Percentiles rank a stretch among this genome's conserved stretches.
Evolutionary conservation across 2,113 vertebrate genomes (phyloP).

Genomic region (Falco punctatus): DNA sequence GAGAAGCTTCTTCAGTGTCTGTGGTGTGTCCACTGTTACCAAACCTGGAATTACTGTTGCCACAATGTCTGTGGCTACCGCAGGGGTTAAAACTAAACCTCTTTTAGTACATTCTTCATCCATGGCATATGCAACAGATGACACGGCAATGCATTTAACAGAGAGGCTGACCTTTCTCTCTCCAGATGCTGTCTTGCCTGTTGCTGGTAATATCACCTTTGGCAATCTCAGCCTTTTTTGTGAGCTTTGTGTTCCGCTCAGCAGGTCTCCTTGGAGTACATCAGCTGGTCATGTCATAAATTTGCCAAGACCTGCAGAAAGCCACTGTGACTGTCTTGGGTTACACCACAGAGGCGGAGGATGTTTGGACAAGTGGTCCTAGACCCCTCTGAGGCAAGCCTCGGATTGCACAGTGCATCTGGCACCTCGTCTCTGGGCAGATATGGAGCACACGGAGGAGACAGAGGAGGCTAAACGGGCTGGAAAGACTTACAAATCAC

Average conservation of each 20-base stretch:
- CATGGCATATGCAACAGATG: not conserved
- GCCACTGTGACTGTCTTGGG: not conserved
- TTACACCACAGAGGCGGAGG: constrained; percentile 13
- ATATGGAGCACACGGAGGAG: not conserved
- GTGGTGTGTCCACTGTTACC: not conserved
- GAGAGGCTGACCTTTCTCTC: not conserved
- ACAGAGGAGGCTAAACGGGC: not conserved
- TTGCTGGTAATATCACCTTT: not conserved
- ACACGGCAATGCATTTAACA: rapidly evolving
- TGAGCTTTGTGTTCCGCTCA: not conserved
- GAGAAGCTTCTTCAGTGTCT: not conserved
- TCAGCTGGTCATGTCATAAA: not conserved
- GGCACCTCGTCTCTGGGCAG: not conserved
- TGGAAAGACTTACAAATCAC: not conserved
- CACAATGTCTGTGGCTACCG: rapidly evolving
- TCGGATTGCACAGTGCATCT: not conserved
- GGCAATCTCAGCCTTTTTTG: not conserved
- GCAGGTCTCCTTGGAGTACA: not conserved
- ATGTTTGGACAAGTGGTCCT: not conserved
- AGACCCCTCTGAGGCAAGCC: not conserved
- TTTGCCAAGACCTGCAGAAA: not conserved
- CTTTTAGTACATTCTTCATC: rapidly evolving
- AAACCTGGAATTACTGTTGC: not conserved
- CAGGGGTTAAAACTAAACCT: not conserved
- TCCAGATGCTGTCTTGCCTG: not conserved